These are phyloP conservation scores for Tribolium freemani DNA, from an alignment of 2,888 invertebrate species.

Conservation along the genomic window DNA sequence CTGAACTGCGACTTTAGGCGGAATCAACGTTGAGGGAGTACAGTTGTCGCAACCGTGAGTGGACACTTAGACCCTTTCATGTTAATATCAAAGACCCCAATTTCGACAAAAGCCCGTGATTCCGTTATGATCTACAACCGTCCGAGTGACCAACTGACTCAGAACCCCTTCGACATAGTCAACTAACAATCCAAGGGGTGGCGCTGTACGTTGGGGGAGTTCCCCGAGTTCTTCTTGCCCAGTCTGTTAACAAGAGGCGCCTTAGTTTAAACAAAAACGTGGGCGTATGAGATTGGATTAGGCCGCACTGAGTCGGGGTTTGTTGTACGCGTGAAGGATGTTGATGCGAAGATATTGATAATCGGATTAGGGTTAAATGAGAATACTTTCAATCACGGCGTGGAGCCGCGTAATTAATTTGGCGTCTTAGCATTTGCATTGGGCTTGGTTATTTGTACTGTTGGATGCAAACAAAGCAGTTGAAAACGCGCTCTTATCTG, in stretches of 20 bases:
- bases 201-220: neutral
- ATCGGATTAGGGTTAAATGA: slow-evolving; percentile 4
- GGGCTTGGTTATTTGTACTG: slow-evolving; percentile 29
- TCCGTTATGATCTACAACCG: neutral
- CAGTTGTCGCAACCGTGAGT: neutral
- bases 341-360: slow-evolving; percentile 1
- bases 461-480: slow-evolving; percentile 30
- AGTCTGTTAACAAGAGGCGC: neutral
- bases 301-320: neutral
- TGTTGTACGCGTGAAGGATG: neutral
- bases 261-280: neutral
- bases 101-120: neutral
- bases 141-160: neutral
- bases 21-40: neutral
- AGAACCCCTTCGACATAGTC: neutral
- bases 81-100: neutral
- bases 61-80: neutral
- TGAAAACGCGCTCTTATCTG: slow-evolving; percentile 23
- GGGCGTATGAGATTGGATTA: no score
- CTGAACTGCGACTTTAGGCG: neutral
- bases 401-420: slow-evolving; percentile 36
- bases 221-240: neutral
- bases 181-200: neutral
- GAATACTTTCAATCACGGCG: slow-evolving; percentile 8
- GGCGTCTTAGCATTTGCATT: slow-evolving; percentile 31